These are phyloP conservation scores for Drosophila navojoa DNA, from an alignment of 1,140 invertebrate genomes.

Conservation along the genomic window DNA sequence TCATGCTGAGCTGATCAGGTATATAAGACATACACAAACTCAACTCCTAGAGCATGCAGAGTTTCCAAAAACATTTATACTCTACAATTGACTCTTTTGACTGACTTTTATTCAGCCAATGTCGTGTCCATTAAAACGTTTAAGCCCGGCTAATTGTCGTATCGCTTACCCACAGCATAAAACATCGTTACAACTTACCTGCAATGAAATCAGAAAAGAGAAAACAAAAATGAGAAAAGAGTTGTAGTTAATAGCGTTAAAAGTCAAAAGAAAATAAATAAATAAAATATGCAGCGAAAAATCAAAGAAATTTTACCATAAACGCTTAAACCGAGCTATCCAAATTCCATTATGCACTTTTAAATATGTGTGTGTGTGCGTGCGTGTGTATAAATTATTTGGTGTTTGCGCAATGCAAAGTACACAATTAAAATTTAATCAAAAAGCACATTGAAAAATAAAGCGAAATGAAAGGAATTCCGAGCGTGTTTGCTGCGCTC, in stretches of 20 bases:
- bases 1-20: too few species aligned
- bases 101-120: too few species aligned
- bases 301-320: slow-evolving; percentile 11
- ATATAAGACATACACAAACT: too few species aligned
- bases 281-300: background rate
- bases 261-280: slow-evolving; percentile 1
- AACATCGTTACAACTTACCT: slow-evolving; percentile 3
- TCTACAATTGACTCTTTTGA: too few species aligned
- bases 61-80: background rate
- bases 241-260: background rate
- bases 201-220: slow-evolving; percentile 3
- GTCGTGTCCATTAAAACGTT: background rate
- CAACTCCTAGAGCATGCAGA: too few species aligned
- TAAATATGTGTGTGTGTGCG: background rate
- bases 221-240: background rate
- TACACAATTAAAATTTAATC: slow-evolving; percentile 64
- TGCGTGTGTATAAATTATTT: background rate
- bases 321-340: background rate
- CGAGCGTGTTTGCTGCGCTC: background rate
- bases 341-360: slow-evolving; percentile 21
- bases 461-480: background rate
- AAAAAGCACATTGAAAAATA: slow-evolving; percentile 43
- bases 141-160: background rate
- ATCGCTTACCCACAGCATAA: slow-evolving; percentile 3
- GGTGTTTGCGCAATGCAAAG: slow-evolving; percentile 40